Percentiles rank a stretch among this genome's conserved stretches.
Conservation (phyloP, 64 coral and sea anemone species). For the Trachythela sp. region DNA sequence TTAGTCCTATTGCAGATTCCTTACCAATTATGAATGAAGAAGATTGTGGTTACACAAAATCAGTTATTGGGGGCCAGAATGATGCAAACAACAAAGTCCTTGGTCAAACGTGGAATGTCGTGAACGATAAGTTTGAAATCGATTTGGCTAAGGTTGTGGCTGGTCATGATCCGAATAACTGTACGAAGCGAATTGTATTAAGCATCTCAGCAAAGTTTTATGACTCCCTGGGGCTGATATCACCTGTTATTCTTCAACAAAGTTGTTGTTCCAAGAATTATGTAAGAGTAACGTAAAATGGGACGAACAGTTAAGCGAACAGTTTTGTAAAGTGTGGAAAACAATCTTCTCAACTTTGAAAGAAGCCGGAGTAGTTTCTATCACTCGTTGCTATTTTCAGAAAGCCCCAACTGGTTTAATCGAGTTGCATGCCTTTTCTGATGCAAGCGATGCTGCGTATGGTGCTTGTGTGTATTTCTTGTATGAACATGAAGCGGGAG, state of each 20-base stretch:
- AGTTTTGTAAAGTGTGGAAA: conserved; percentile 9
- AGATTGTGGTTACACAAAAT: not conserved
- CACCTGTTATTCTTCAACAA: conserved; percentile 20
- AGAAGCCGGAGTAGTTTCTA: not conserved
- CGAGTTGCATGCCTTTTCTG: conserved; percentile 34
- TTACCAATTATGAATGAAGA: not conserved
- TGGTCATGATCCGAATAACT: not conserved
- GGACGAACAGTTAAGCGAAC: conserved; percentile 18
- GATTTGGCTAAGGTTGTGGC: not conserved
- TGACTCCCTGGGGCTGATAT: conserved; percentile 23
- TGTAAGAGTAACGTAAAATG: conserved; percentile 32
- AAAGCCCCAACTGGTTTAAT: not conserved
- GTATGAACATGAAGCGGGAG: not conserved
- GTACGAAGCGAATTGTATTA: not conserved
- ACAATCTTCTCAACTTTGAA: not conserved
- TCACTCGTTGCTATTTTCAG: conserved; percentile 23
- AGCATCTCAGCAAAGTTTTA: conserved; percentile 24
- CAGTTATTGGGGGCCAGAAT: not conserved
- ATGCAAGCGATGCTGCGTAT: conserved; percentile 17
- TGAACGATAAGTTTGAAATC: not conserved
- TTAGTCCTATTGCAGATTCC: not conserved
- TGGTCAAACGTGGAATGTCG: not conserved
- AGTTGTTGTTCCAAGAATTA: conserved; percentile 24
- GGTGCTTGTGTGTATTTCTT: conserved; percentile 18
- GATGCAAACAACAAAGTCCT: not conserved